Evolutionary conservation across 2,113 vertebrate genomes (phyloP).

Genomic region (Nyctibius bracteatus): DNA sequence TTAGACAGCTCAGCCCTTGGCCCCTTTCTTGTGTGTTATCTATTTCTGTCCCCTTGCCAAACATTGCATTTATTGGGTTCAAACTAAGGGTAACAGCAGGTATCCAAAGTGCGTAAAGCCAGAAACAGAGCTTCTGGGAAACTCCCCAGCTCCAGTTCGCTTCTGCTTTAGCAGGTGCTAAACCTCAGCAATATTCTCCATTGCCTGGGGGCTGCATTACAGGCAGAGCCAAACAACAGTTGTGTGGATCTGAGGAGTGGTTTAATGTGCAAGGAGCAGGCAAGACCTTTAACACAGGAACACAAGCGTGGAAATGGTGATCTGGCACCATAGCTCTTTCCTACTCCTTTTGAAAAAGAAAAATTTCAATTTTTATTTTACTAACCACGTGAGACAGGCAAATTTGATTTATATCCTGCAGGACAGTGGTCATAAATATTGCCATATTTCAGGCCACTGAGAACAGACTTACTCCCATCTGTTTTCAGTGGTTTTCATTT

Average conservation of each 20-base stretch:
- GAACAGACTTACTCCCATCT: neutral
- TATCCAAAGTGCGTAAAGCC: neutral
- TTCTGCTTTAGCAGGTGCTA: neutral
- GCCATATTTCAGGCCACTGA: neutral
- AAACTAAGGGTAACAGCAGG: slow-evolving; percentile 12
- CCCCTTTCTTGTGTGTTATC: neutral
- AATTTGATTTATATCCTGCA: neutral
- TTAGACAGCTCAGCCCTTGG: neutral
- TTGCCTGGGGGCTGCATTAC: neutral
- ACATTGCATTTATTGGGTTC: neutral
- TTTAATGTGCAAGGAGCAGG: neutral
- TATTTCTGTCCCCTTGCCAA: neutral
- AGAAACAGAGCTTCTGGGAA: neutral
- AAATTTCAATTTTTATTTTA: neutral
- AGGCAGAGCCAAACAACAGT: neutral
- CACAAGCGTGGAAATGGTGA: neutral
- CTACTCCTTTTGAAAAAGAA: neutral
- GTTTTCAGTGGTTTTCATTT: neutral
- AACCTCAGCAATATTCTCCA: neutral
- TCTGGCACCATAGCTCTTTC: neutral
- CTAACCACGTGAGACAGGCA: neutral
- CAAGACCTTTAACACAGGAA: neutral
- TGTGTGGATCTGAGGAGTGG: neutral
- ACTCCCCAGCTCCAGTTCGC: neutral
- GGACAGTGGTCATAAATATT: neutral